Evolutionary conservation across 2,888 invertebrate genomes (phyloP), one percentile per base, ranked within the genome.

Genomic region (Onchidella celtica): DNA sequence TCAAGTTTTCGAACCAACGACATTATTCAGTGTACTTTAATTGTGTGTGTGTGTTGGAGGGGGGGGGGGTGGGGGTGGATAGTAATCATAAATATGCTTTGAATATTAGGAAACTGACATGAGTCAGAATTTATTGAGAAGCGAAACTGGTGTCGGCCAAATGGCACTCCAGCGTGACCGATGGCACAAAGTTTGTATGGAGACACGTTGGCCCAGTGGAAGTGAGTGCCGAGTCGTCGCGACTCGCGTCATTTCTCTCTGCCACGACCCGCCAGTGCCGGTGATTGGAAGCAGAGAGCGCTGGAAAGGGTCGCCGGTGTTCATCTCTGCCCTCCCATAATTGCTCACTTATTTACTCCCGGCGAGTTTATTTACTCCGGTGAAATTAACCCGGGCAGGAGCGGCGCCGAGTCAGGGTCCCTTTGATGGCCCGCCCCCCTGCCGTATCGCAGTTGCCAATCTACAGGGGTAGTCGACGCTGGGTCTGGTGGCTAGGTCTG

Each of bases 361-460:
- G 36, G 68, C 21, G 68, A 68, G 36, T 68, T 68, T 68, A 68
- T 68, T 68, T 68, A 68, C 68, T 38, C 21, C 68, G 24, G 17
- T 11, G 34, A 68, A 68, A 68, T 68, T 68, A 68, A 68, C 34
- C 3, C 11, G 24, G 68, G 68, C 68, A 68, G n/a, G 68, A 2
- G 21, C 34, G 68, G 68, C 68, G 68, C 68, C 68, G 68, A 36
- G 36, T 38, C 11, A 68, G 68, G 36, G 36, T 17, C 36, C 34
- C 68, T 27, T n/a, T 38, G 21, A 34, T 38, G 21, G 34, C 34
- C 34, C 36, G 17, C 68, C 32, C 34, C 68, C 65, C n/a, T 24
- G 4, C 34, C 3, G 36, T 68, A 68, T 68, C 32, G 17, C 36
- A 21, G 34, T 34, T 68, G 34, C 34, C 61, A 61, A 61, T 61